Conservation (phyloP, 1,140 invertebrate species). For the Drosophila albomicans region DNA sequence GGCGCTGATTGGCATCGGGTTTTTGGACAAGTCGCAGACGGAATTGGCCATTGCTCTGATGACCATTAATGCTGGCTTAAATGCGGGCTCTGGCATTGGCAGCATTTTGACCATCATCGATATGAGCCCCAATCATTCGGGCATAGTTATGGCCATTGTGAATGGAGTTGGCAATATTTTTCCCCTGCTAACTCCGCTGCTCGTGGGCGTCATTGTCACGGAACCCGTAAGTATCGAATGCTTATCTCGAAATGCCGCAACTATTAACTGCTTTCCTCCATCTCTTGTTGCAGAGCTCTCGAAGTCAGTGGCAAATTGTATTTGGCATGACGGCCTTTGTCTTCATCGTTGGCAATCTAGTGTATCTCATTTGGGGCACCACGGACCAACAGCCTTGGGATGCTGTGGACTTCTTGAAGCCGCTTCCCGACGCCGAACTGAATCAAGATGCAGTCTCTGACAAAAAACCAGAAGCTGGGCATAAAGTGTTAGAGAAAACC, state of each 20-base stretch:
- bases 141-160: slow-evolving; percentile 88
- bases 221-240: slow-evolving; percentile 86
- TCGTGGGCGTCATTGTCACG: slow-evolving; percentile 87
- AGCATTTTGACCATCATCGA: slow-evolving; percentile 89
- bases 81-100: slow-evolving; percentile 91
- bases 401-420: slow-evolving; percentile 79
- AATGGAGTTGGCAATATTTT: slow-evolving; percentile 90
- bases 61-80: slow-evolving; percentile 90
- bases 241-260: not conserved
- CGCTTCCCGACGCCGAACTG: slow-evolving; percentile 38
- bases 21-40: slow-evolving; percentile 75
- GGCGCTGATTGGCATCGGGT: slow-evolving; percentile 88
- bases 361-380: slow-evolving; percentile 89
- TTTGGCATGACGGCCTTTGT: slow-evolving; percentile 90
- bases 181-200: slow-evolving; percentile 89
- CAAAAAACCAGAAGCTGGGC: not conserved
- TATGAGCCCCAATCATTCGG: slow-evolving; percentile 91
- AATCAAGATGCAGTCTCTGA: not conserved
- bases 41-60: slow-evolving; percentile 87
- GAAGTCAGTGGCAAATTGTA: slow-evolving; percentile 89
- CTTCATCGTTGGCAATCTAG: slow-evolving; percentile 89
- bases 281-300: slow-evolving; percentile 84
- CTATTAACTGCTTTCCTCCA: not conserved
- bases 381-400: slow-evolving; percentile 89
- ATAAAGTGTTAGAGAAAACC: not conserved